These are phyloP conservation scores for Lateolabrax maculatus DNA, from an alignment of 2,797 vertebrate genomes.

Conservation along the genomic window DNA sequence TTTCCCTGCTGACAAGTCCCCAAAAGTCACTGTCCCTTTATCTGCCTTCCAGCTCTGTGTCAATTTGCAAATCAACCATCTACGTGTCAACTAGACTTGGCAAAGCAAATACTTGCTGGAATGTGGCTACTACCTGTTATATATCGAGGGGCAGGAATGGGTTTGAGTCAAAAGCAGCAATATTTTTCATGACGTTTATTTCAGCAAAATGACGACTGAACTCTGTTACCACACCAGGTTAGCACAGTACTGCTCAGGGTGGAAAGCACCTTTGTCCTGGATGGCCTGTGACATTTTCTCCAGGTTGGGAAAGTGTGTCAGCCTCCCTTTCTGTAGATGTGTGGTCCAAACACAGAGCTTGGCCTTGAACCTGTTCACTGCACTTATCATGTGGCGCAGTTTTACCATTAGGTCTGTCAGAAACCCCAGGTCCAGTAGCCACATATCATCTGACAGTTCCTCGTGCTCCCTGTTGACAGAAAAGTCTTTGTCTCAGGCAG, in stretches of 20 bases:
- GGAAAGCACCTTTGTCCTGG: not conserved
- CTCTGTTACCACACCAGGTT: not conserved
- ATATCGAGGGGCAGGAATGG: not conserved
- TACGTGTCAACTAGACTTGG: too few species aligned
- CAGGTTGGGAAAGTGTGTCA: conserved; percentile 1
- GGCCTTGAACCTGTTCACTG: not conserved
- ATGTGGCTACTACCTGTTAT: too few species aligned
- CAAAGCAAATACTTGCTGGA: too few species aligned
- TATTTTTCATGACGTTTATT: not conserved
- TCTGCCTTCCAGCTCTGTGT: too few species aligned
- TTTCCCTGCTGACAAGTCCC: too few species aligned
- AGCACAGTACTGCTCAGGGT: not conserved
- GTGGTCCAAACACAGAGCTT: conserved; percentile 1
- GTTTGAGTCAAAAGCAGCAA: conserved; percentile 15
- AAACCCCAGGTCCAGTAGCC: not conserved
- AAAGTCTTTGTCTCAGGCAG: conserved; percentile 10
- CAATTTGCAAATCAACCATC: too few species aligned
- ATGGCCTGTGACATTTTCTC: conserved; percentile 4
- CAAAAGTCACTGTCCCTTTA: too few species aligned
- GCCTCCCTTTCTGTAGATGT: conserved; percentile 6
- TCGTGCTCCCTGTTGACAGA: not conserved
- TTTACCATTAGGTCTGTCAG: not conserved
- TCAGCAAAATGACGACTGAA: not conserved
- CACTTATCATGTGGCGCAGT: conserved; percentile 12
- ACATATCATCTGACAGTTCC: not conserved